Conservation (phyloP, 1,140 invertebrate genomes). For the Macrocentrus cingulum region DNA sequence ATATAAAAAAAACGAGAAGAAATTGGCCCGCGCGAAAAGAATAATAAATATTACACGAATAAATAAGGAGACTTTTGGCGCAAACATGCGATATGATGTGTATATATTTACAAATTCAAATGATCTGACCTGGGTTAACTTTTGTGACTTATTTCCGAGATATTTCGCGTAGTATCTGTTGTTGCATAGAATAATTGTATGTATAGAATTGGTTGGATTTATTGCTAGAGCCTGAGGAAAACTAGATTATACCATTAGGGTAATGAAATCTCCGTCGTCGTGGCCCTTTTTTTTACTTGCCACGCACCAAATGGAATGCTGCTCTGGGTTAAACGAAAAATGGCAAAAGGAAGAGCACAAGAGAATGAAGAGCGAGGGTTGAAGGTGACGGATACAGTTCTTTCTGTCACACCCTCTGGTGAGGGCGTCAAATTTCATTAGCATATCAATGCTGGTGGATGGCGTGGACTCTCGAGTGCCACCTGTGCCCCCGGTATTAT, state of each 20-base stretch:
- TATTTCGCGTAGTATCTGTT: not conserved
- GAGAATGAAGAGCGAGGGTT: slow-evolving; percentile 1
- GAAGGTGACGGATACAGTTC: slow-evolving; percentile 12
- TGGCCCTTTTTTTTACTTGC: no score
- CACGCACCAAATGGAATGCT: slow-evolving; percentile 34
- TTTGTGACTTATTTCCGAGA: no score
- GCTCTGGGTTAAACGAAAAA: slow-evolving; percentile 48
- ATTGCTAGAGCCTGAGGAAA: slow-evolving; percentile 6
- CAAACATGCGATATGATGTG: no score
- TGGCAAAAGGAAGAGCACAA: slow-evolving; percentile 25
- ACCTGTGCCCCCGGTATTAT: slow-evolving; percentile 57
- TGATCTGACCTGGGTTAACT: no score
- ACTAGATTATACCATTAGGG: slow-evolving; percentile 49
- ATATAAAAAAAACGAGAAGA: not conserved
- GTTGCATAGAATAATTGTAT: not conserved
- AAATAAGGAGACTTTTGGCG: no score
- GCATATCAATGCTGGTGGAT: slow-evolving; percentile 61
- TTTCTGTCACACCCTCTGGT: slow-evolving; percentile 21
- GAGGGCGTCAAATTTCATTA: slow-evolving; percentile 62
- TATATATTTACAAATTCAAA: no score
- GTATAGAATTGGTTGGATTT: not conserved
- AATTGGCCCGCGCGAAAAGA: not conserved
- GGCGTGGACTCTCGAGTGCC: slow-evolving; percentile 50
- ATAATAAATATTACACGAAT: slow-evolving; percentile 1
- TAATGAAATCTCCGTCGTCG: slow-evolving; percentile 52